phyloP scores from a whole-genome alignment of 2,113 vertebrate species.

The Megaptera novaeangliae region DNA sequence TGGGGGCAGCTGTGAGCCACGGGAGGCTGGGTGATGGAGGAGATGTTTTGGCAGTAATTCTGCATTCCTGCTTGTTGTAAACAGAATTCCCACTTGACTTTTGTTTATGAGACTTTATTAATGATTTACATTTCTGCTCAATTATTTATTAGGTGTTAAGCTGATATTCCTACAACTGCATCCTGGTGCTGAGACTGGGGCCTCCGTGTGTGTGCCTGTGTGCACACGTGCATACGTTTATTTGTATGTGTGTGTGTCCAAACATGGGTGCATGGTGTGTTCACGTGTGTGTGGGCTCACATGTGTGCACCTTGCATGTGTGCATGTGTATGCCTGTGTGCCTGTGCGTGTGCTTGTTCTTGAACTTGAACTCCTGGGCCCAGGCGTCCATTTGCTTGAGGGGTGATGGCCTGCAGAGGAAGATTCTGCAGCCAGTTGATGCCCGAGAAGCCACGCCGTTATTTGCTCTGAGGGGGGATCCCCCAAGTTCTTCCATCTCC shows the following conservation, averaged over 20 bases:
- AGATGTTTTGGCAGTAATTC: accelerated
- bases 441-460: accelerated
- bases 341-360: neutral
- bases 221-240: accelerated
- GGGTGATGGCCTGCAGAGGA: neutral
- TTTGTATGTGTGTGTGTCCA: neutral
- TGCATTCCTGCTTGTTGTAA: neutral
- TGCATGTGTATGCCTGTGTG: neutral
- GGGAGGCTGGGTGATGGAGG: accelerated
- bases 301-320: neutral
- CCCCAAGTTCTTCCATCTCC: neutral
- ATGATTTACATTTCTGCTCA: neutral
- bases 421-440: accelerated
- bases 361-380: neutral
- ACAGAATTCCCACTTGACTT: neutral
- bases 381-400: accelerated
- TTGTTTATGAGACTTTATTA: neutral
- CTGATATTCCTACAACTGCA: neutral
- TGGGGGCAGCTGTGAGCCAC: neutral
- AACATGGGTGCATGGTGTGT: neutral
- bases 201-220: neutral
- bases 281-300: accelerated
- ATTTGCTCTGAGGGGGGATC: neutral
- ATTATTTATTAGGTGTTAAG: neutral
- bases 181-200: neutral